A percentile compares a stretch with the other conserved stretches of the same genome.
Conservation (phyloP, 2,888 invertebrate genomes). For the Sarcophaga caerulescens region DNA sequence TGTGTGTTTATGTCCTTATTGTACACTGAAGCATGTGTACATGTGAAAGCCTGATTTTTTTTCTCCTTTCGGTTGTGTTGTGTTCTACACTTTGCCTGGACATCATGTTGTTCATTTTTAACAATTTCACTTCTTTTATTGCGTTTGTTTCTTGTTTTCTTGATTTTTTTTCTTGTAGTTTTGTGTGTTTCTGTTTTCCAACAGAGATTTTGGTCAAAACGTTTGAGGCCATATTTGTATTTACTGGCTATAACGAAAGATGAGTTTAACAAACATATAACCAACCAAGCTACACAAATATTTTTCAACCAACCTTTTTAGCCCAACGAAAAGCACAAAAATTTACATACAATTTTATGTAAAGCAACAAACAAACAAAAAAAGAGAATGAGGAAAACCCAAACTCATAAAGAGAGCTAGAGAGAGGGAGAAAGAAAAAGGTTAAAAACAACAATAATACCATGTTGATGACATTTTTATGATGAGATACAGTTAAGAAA, state of each 20-base stretch:
- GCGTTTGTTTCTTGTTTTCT: conserved; percentile 44
- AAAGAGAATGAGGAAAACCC: neutral
- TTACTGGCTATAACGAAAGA: conserved; percentile 34
- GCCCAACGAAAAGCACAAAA: neutral
- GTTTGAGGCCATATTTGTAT: conserved; percentile 67
- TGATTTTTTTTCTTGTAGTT: conserved; percentile 30
- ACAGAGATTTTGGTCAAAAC: conserved; percentile 68
- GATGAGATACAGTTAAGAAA: conserved; percentile 66
- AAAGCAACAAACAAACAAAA: conserved; percentile 12
- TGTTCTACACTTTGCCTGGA: conserved; percentile 39
- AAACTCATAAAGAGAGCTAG: conserved; percentile 25
- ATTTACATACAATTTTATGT: conserved; percentile 12
- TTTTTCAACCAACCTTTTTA: neutral
- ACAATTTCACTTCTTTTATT: conserved; percentile 67
- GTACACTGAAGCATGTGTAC: conserved; percentile 32
- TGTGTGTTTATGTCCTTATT: conserved; percentile 11
- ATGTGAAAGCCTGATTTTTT: conserved; percentile 31
- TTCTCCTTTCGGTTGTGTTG: neutral
- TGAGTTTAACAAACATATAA: conserved; percentile 1
- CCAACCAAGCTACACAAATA: neutral
- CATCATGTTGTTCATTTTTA: conserved; percentile 66
- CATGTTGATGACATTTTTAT: conserved; percentile 72
- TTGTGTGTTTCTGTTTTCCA: conserved; percentile 27
- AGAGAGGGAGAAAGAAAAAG: conserved; percentile 52
- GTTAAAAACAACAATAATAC: conserved; percentile 68